A percentile compares a stretch with the other conserved stretches of the same genome.
phyloP scores from a whole-genome alignment of 2,797 vertebrate species.

The Alcedo atthis region DNA sequence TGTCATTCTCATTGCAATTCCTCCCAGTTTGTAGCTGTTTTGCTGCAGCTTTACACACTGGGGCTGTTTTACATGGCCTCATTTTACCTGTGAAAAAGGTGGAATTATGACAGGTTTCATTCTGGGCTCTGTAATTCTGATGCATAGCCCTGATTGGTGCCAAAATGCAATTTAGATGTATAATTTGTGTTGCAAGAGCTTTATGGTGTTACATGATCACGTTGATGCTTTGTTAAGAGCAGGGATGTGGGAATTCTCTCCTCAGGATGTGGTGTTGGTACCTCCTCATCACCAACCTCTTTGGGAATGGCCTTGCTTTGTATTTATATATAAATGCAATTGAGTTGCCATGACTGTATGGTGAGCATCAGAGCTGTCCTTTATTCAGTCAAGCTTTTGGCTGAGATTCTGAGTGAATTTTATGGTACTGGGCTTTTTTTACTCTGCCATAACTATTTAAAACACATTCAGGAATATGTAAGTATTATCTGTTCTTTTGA shows the following conservation, averaged over 20 bases:
- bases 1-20: neutral
- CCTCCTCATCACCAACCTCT: neutral
- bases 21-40: neutral
- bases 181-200: neutral
- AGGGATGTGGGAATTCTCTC: neutral
- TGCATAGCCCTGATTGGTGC: neutral
- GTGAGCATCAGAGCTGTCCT: neutral
- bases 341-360: fast-evolving
- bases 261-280: neutral
- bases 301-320: neutral
- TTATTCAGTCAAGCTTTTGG: neutral
- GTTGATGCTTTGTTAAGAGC: neutral
- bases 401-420: neutral
- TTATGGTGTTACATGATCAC: neutral
- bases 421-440: neutral
- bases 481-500: neutral
- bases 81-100: neutral
- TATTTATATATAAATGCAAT: neutral
- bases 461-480: neutral
- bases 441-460: neutral
- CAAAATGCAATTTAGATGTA: neutral
- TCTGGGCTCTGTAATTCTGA: neutral
- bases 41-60: neutral
- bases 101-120: neutral
- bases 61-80: neutral